These are phyloP conservation scores for Pteronura brasiliensis DNA, from an alignment of 2,113 vertebrate species.

Conservation along the genomic window DNA sequence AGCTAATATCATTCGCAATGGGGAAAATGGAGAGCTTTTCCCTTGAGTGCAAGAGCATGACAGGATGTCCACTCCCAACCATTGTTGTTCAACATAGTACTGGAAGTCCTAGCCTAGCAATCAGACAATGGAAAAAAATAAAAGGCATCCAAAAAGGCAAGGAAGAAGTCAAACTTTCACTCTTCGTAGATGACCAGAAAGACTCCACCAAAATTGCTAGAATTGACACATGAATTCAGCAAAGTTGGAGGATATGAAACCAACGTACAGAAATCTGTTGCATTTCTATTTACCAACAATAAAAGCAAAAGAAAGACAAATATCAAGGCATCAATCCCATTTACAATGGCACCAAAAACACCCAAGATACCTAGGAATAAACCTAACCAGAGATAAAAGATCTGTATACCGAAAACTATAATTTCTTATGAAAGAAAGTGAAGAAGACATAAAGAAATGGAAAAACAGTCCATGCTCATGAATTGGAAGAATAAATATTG, in stretches of 20 bases:
- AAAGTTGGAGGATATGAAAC: neutral
- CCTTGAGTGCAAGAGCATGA: neutral
- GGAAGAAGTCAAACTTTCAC: neutral
- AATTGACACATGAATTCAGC: neutral
- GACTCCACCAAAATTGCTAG: neutral
- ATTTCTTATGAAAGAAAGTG: neutral
- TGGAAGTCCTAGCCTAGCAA: neutral
- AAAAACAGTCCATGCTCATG: neutral
- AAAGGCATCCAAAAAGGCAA: neutral
- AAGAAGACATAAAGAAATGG: neutral
- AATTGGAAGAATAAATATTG: too few species aligned
- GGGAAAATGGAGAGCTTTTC: neutral
- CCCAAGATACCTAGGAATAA: neutral
- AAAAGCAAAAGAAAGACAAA: neutral
- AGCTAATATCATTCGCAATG: neutral
- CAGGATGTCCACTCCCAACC: neutral
- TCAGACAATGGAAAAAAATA: neutral
- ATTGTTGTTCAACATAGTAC: neutral
- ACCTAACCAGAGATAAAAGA: neutral
- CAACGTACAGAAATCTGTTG: neutral
- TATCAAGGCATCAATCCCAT: neutral
- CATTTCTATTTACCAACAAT: neutral
- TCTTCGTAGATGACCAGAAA: neutral
- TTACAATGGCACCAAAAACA: neutral
- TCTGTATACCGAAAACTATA: neutral